These are phyloP conservation scores for Hydractinia symbiolongicarpus DNA, from an alignment of 30 jellyfish, hydroid and myxozoan species.

Conservation along the genomic window DNA sequence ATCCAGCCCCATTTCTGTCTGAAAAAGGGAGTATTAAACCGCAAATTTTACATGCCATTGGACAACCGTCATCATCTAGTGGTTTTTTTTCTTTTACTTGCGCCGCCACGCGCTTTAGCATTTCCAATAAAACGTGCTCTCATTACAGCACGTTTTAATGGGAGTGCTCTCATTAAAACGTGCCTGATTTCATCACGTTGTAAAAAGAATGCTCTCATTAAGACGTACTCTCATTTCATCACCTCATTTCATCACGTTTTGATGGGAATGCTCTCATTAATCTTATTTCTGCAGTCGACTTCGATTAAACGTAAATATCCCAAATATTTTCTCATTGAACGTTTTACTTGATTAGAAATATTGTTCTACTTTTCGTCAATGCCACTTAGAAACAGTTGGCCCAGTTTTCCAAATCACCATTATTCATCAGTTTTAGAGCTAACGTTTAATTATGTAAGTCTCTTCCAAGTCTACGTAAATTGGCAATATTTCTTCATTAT, in stretches of 20 bases:
- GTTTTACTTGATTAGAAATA: constrained; percentile 21
- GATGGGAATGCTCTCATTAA: too few species aligned
- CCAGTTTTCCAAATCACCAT: constrained; percentile 12
- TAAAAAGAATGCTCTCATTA: too few species aligned
- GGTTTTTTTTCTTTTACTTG: constrained; percentile 1
- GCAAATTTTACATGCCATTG: constrained; percentile 17
- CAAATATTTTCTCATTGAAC: constrained; percentile 22
- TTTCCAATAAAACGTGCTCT: constrained; percentile 12
- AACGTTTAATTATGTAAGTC: constrained; percentile 16
- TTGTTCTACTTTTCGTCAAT: constrained; percentile 15
- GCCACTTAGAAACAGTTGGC: constrained; percentile 26
- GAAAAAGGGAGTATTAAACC: constrained; percentile 20
- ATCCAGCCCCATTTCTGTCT: constrained; percentile 20
- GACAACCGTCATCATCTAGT: neutral
- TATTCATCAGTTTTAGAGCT: constrained; percentile 23
- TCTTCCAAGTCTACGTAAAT: constrained; percentile 14
- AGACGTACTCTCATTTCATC: too few species aligned
- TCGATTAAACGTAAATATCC: neutral
- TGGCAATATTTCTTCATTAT: neutral
- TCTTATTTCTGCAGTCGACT: constrained; percentile 16
- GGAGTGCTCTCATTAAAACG: too few species aligned
- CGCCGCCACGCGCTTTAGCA: constrained; percentile 31
- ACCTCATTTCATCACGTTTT: too few species aligned
- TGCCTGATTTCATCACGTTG: too few species aligned
- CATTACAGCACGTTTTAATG: too few species aligned